Percentiles rank a stretch among this genome's conserved stretches.
phyloP scores from a whole-genome alignment of 2,888 invertebrate species.

The Tyria jacobaeae region DNA sequence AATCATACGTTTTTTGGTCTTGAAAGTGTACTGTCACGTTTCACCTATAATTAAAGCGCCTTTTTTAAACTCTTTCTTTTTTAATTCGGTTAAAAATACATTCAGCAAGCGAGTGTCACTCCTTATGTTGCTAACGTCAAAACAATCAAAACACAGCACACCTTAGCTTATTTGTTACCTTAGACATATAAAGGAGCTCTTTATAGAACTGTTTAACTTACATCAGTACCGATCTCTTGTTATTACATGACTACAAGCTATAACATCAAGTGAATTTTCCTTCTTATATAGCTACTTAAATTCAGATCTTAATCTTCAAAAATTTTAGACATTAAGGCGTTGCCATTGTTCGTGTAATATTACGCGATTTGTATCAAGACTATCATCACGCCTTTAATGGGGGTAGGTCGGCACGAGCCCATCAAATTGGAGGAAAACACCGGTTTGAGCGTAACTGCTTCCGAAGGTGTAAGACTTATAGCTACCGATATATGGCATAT shows the following conservation, averaged over 20 bases:
- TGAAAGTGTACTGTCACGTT: no score
- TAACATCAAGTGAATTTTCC: neutral
- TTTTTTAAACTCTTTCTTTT: no score
- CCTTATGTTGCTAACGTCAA: neutral
- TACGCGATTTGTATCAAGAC: conserved; percentile 34
- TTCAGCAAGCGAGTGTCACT: no score
- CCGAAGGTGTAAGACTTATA: conserved; percentile 29
- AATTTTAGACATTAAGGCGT: conserved; percentile 18
- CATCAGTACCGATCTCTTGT: no score
- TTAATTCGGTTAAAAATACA: no score
- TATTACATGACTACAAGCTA: neutral
- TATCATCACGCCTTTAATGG: conserved; percentile 41
- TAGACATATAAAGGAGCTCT: no score
- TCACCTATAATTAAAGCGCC: no score
- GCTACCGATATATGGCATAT: conserved; percentile 4
- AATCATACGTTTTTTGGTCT: no score
- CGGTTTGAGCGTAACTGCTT: conserved; percentile 42
- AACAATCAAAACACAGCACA: neutral
- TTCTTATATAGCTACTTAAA: neutral
- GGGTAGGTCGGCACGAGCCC: conserved; percentile 34
- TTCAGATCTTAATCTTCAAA: conserved; percentile 9
- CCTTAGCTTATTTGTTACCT: neutral
- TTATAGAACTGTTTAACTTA: neutral
- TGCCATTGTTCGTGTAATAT: conserved; percentile 23
- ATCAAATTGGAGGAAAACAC: conserved; percentile 57